Conservation (phyloP, 2,797 vertebrate species). For the Paratrypauchen microcephalus region DNA sequence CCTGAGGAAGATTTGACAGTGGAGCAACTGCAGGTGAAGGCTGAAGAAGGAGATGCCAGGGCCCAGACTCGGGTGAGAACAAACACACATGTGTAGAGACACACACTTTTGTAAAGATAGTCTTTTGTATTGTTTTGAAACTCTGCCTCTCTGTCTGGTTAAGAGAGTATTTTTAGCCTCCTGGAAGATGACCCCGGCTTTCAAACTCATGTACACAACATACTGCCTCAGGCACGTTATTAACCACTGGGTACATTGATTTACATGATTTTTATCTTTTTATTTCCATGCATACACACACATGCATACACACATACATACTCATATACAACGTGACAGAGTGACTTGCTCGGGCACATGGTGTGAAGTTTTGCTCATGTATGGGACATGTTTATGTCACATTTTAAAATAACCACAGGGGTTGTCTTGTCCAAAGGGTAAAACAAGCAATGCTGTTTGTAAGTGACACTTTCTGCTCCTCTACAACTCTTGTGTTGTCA, state of each 20-base stretch:
- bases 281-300: not conserved
- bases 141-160: slow-evolving; percentile 34
- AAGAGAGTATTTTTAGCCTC: slow-evolving; percentile 54
- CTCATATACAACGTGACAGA: not conserved
- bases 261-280: not conserved
- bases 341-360: not conserved
- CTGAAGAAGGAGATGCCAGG: slow-evolving; percentile 83
- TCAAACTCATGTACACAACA: slow-evolving; percentile 29
- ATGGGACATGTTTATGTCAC: slow-evolving; percentile 22
- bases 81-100: slow-evolving; percentile 16
- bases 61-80: slow-evolving; percentile 83
- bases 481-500: not conserved
- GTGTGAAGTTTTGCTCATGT: slow-evolving; percentile 5
- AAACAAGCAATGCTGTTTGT: slow-evolving; percentile 2
- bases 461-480: not conserved
- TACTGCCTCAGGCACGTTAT: slow-evolving; percentile 27
- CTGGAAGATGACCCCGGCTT: slow-evolving; percentile 53
- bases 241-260: not conserved
- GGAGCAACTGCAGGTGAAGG: slow-evolving; percentile 83
- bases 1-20: slow-evolving; percentile 73
- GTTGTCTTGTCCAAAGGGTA: not conserved
- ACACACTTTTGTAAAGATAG: not conserved
- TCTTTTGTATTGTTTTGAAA: slow-evolving; percentile 49
- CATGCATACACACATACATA: not conserved
- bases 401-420: slow-evolving; percentile 16